Base-by-base conservation (phyloP, 2,797 vertebrate genomes). In the Cottoperca gobio region DNA sequence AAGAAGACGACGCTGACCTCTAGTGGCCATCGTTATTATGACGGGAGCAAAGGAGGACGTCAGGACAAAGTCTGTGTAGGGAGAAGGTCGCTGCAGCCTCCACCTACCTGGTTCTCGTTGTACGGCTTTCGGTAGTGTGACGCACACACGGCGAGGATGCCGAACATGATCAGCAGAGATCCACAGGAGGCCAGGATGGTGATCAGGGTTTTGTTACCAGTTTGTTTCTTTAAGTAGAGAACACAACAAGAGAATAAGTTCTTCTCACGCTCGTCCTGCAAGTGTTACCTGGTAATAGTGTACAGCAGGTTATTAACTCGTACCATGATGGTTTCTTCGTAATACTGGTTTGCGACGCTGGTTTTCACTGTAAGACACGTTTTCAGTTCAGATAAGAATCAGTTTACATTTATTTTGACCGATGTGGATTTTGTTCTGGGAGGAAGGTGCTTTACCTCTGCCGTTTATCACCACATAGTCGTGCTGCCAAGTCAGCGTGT, bases 141-240 rank as follows among this genome's bases (percentile, higher is more conserved):
- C 2, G 88, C 84, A 3, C 92, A 93, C 10, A 94, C 76, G 1
- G 82, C 84, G 0, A 92, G 69, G 81, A 91, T 87, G 70, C 93
- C 63, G 50, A 95, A 93, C 89, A 95, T 92, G 77, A 91, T 78
- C 2, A 94, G 89, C 71, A 95, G 81, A 5, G 91, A 92, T 1
- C 93, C 93, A 5, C 92, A 90, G 1, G 94, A 95, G 5, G 92
- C 92, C 89, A 95, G 74, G 77, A 95, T 93, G 69, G 89, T 90
- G 0, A 94, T 92, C 71, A 94, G 79, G 0, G 92, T 95, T 46
- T 63, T 90, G 66, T 81, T 91, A 43, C 92, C 89, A 0, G 73
- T 26, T 0, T 59, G 37, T 53, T 86, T 85, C 88, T 92, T 61
- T 9, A 6, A 46, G 24, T 12, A 14, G 52, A 66, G 40, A 79